Conservation (phyloP, 2,888 invertebrate genomes). For the Drosophila ezoana region DNA sequence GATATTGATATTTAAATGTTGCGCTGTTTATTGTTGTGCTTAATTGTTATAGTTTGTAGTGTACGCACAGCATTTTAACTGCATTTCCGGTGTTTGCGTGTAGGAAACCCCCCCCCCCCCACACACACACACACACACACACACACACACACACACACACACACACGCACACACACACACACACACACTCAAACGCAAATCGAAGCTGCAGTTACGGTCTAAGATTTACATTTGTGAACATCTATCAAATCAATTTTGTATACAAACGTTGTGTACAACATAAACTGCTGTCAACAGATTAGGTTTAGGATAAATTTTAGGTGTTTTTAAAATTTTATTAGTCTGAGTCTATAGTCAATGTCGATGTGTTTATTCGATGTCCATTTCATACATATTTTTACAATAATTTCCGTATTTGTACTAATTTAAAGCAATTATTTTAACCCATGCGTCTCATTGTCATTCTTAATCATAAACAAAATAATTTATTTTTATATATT, state of each 20-base stretch:
- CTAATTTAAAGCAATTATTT: conserved; percentile 29
- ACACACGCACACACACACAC: background rate
- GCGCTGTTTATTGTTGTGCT: conserved; percentile 56
- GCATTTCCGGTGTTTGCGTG: conserved; percentile 2
- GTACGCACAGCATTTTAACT: conserved; percentile 19
- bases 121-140: background rate
- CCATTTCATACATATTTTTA: conserved; percentile 38
- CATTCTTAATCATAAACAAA: conserved; percentile 23
- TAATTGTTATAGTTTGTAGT: conserved; percentile 51
- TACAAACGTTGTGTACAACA: conserved; percentile 46
- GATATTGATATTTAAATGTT: conserved; percentile 65
- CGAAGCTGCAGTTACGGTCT: background rate
- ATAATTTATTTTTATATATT: conserved; percentile 39
- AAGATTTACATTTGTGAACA: conserved; percentile 4
- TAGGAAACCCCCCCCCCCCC: background rate
- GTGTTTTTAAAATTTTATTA: conserved; percentile 58
- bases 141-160: background rate
- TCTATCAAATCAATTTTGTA: conserved; percentile 20
- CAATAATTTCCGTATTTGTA: conserved; percentile 31
- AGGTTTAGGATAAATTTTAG: conserved; percentile 42
- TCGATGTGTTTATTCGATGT: conserved; percentile 32
- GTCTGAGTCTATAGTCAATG: conserved; percentile 54
- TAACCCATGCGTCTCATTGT: conserved; percentile 40
- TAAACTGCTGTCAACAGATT: conserved; percentile 41
- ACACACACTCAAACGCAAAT: background rate